Base-by-base conservation (phyloP, 2,888 invertebrate species). In the Plagiodera versicolora region DNA sequence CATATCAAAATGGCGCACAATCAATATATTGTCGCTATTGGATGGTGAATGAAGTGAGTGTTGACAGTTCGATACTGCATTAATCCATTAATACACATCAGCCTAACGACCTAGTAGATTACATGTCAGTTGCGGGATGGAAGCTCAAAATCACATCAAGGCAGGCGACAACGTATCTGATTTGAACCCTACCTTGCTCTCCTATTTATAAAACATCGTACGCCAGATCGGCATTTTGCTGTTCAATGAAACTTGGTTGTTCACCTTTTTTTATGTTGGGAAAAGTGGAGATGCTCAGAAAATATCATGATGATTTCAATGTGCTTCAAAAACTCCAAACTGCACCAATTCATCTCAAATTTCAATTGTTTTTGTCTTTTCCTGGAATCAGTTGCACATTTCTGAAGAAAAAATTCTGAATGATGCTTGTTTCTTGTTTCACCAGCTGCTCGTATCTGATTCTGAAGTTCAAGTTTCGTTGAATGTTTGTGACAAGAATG, bases 11-110 rank as follows among this genome's bases (percentile, higher is more conserved):
- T 74, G 72, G 73, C 72, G 72, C 61, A 66, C 71, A 74, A 75
- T 74, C 75, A 73, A 76, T 75, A 75, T 71, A 71, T 71, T 74
- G 74, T 76, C 75, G 72, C 73, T 76, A 75, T 75, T 75, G 74
- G 74, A 75, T 76, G 75, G 74, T 75, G 76, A 69, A 63, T 70
- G 73, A 75, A 74, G 75, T 75, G 73, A 77, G 75, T 77, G 78
- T 79, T 79, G 79, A 79, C 78, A 77, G 75, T 77, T 77, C 77
- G 76, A 78, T 78, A 79, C 78, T 78, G 77, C 77, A 78, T 77
- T 79, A 79, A 79, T 79, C 79, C 79, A 79, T 79, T 79, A 79
- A 79, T 78, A 75, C 75, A 77, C 76, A 78, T 79, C 77, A 78
- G 73, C 71, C 72, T 77, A 76, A 76, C 75, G 75, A 76, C 74